A percentile compares a stretch with the other conserved stretches of the same genome.
These are phyloP conservation scores for Clamator glandarius DNA, from an alignment of 2,797 vertebrate genomes.

Conservation along the genomic window DNA sequence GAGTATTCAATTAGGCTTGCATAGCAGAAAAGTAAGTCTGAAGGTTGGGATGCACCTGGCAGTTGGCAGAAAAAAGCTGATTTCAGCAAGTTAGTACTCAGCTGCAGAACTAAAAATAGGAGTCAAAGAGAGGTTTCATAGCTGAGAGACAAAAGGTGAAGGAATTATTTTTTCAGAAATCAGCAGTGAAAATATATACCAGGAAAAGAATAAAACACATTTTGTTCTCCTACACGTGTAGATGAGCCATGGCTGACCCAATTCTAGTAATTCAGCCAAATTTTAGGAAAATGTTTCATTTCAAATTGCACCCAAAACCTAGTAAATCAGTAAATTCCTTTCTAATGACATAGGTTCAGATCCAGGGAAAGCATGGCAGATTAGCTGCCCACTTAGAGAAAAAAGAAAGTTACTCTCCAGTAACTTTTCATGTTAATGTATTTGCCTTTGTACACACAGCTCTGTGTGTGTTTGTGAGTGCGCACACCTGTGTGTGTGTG, in stretches of 20 bases:
- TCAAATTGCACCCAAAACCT: not conserved
- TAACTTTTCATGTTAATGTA: not conserved
- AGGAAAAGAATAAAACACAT: not conserved
- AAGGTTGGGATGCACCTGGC: not conserved
- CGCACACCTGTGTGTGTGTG: too few relatives aligned
- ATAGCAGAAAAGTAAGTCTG: not conserved
- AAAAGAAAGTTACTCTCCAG: not conserved
- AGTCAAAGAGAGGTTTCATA: not conserved
- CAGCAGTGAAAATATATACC: not conserved
- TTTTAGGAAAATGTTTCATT: not conserved
- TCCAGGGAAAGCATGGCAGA: not conserved
- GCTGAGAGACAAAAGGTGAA: not conserved
- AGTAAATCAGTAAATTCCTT: not conserved
- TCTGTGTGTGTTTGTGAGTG: fast-evolving
- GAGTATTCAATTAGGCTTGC: not conserved
- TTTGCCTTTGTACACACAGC: not conserved
- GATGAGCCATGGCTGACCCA: not conserved
- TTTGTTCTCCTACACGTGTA: not conserved
- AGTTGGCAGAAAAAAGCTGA: not conserved
- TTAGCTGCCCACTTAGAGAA: not conserved
- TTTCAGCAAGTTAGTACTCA: not conserved
- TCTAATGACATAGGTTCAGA: not conserved
- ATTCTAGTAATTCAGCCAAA: not conserved
- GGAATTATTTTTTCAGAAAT: not conserved
- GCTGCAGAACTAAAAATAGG: not conserved